Evolutionary conservation across 2,888 invertebrate genomes (phyloP).

Genomic region (Drosophila macrospina): DNA sequence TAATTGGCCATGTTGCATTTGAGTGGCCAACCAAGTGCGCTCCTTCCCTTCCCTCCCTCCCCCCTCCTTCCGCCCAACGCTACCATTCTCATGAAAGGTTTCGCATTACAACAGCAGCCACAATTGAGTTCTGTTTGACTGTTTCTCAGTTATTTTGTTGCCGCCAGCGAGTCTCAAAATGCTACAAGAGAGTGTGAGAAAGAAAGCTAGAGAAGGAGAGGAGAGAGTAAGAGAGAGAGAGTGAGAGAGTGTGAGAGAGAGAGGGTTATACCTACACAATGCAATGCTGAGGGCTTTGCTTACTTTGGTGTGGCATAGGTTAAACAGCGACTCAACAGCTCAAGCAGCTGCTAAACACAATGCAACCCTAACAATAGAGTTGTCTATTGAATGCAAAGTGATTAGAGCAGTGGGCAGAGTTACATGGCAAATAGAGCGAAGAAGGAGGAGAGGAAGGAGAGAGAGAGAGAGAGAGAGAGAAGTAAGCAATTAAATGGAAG

Average conservation of each 20-base stretch:
- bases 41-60: too few relatives aligned
- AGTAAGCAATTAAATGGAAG: too few relatives aligned
- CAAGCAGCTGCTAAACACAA: neutral
- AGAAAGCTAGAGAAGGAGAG: neutral
- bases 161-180: constrained; percentile 41
- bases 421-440: neutral
- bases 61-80: too few relatives aligned
- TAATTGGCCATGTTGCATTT: constrained; percentile 79
- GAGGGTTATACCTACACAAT: constrained; percentile 24
- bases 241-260: constrained; percentile 13
- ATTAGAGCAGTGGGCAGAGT: neutral
- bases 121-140: constrained; percentile 60
- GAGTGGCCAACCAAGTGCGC: constrained; percentile 69
- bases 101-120: constrained; percentile 65
- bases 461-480: too few relatives aligned
- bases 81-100: too few relatives aligned
- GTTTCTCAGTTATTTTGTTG: constrained; percentile 34
- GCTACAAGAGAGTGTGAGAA: too few relatives aligned
- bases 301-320: constrained; percentile 17
- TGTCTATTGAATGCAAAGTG: constrained; percentile 4
- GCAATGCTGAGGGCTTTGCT: constrained; percentile 21
- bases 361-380: neutral
- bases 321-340: constrained; percentile 30
- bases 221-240: neutral
- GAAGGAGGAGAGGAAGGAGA: too few relatives aligned